Conservation (phyloP, 2,113 vertebrate genomes). For the Dipodomys spectabilis region DNA sequence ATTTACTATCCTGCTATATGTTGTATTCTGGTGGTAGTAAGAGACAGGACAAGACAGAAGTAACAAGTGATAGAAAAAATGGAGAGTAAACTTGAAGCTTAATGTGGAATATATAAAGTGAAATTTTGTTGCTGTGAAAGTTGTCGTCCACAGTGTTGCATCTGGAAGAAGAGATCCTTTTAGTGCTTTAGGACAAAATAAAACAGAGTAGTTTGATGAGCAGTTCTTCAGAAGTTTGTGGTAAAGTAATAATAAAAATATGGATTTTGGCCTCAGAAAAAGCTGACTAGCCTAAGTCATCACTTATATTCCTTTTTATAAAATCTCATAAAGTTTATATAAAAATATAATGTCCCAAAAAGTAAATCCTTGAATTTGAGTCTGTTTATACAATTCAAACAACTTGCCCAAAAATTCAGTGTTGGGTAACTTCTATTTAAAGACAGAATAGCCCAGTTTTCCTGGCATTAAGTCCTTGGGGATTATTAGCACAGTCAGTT, state of each 20-base stretch:
- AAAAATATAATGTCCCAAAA: constrained; percentile 64
- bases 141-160: background rate
- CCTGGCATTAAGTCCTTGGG: background rate
- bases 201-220: constrained; percentile 54
- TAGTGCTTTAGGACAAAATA: constrained; percentile 20
- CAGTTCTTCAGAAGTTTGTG: constrained; percentile 63
- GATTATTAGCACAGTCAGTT: constrained; percentile 12
- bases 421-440: constrained; percentile 52
- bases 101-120: background rate
- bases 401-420: constrained; percentile 40
- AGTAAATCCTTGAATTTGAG: constrained; percentile 57
- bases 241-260: constrained; percentile 62
- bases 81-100: constrained; percentile 62
- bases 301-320: constrained; percentile 52
- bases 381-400: constrained; percentile 60
- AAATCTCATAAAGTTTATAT: constrained; percentile 73
- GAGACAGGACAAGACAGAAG: background rate
- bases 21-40: constrained; percentile 74
- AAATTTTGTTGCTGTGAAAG: constrained; percentile 34
- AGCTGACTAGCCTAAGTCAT: constrained; percentile 26
- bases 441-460: constrained; percentile 24
- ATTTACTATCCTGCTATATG: constrained; percentile 53
- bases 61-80: constrained; percentile 34
- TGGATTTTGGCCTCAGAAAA: constrained; percentile 53
- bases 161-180: constrained; percentile 61